phyloP scores from a whole-genome alignment of 2,113 vertebrate genomes.

The Ibidorhyncha struthersii region DNA sequence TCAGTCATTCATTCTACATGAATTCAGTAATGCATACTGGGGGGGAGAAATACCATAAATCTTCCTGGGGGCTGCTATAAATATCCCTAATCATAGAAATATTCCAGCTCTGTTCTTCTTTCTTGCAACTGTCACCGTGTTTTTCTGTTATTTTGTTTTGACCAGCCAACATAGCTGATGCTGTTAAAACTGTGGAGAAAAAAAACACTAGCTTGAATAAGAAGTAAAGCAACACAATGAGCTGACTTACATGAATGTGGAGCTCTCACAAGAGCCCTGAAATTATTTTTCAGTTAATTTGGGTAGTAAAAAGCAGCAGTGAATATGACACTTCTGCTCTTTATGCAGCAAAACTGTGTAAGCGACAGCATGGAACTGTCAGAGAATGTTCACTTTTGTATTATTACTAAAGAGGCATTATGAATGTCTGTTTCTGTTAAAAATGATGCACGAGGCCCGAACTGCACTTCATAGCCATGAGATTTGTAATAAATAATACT shows the following conservation, averaged over 20 bases:
- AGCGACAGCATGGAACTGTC: background rate
- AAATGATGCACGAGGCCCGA: background rate
- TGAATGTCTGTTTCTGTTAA: background rate
- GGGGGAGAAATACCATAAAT: background rate
- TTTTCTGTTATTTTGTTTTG: constrained; percentile 23
- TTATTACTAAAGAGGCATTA: background rate
- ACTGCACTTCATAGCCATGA: background rate
- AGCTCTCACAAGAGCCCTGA: background rate
- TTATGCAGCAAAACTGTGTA: background rate
- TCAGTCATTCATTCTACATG: background rate
- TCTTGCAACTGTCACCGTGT: background rate
- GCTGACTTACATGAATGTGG: background rate
- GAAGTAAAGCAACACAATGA: background rate
- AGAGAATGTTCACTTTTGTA: background rate
- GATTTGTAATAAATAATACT: background rate
- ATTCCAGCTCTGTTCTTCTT: background rate
- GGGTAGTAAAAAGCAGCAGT: background rate
- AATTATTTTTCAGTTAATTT: background rate
- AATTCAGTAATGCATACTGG: background rate
- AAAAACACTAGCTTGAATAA: background rate
- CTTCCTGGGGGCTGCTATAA: background rate
- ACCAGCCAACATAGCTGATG: background rate
- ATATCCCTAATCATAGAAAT: background rate
- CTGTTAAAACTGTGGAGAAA: background rate
- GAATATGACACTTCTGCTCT: background rate